These are phyloP conservation scores for Drosophila burlai DNA, from an alignment of 1,140 invertebrate species.

Conservation along the genomic window DNA sequence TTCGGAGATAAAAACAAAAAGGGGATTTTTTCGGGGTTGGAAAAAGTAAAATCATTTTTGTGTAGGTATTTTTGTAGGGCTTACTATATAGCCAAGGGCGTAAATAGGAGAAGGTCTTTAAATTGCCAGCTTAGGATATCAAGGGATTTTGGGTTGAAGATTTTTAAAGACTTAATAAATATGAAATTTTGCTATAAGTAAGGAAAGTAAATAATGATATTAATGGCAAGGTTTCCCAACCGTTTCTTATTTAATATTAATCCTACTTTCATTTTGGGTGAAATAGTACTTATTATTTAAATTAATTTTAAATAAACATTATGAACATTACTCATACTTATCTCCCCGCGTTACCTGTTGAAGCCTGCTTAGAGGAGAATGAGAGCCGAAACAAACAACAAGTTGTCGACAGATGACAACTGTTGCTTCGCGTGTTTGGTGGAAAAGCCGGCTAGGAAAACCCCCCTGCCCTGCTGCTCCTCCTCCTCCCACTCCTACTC, in stretches of 20 bases:
- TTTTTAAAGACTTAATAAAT: too few species aligned
- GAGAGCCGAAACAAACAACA: slow-evolving; percentile 51
- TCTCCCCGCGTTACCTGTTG: slow-evolving; percentile 1
- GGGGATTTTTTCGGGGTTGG: neutral
- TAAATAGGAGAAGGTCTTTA: neutral
- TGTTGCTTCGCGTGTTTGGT: slow-evolving; percentile 54
- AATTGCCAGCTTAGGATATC: slow-evolving; percentile 7
- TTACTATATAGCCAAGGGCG: slow-evolving; percentile 14
- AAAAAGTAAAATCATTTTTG: slow-evolving; percentile 53
- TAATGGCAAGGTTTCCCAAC: neutral
- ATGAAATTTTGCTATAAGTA: neutral
- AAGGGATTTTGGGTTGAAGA: neutral
- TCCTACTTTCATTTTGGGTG: neutral
- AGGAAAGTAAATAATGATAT: neutral
- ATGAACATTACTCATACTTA: neutral
- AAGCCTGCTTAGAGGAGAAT: neutral
- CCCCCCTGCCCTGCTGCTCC: neutral
- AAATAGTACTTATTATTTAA: neutral
- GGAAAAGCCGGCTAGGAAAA: slow-evolving; percentile 4
- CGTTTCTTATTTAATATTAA: neutral
- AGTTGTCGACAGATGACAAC: slow-evolving; percentile 72
- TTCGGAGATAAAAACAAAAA: slow-evolving; percentile 25
- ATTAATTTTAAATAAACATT: neutral
- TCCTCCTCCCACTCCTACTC: neutral
- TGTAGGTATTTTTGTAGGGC: slow-evolving; percentile 39